These are phyloP conservation scores for Uloborus plumipes DNA, from an alignment of 2,888 invertebrate species.

Conservation along the genomic window DNA sequence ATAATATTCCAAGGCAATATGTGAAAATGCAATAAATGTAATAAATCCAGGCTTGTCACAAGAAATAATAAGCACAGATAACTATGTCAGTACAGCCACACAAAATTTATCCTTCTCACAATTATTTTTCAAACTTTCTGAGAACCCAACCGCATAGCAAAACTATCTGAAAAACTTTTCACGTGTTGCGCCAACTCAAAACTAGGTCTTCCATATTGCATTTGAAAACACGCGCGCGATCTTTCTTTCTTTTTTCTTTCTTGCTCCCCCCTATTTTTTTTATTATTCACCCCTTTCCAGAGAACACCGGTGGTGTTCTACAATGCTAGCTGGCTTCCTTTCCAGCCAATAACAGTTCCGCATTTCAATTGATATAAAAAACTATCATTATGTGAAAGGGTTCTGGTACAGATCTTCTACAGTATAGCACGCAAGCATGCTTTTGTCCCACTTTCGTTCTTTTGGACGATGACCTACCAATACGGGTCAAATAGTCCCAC, in stretches of 20 bases:
- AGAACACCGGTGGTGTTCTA: constrained; percentile 32
- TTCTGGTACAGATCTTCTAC: constrained; percentile 25
- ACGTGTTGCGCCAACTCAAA: constrained; percentile 40
- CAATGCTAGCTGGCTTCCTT: constrained; percentile 46
- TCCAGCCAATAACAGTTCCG: constrained; percentile 39
- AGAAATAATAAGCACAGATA: not conserved
- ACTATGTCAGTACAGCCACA: not conserved
- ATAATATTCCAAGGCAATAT: not conserved
- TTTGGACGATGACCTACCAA: constrained; percentile 53
- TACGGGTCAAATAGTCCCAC: constrained; percentile 54
- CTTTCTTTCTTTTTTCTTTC: not conserved
- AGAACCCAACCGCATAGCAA: not conserved
- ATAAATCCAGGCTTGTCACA: not conserved
- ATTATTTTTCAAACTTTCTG: not conserved
- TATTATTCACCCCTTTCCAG: constrained; percentile 21
- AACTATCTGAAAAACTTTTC: constrained; percentile 27
- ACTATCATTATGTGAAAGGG: constrained; percentile 7
- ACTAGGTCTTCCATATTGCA: no score
- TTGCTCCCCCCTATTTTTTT: constrained; percentile 6
- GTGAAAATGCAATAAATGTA: not conserved
- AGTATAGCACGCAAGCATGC: constrained; percentile 21
- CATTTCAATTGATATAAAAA: constrained; percentile 23
- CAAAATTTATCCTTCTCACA: not conserved
- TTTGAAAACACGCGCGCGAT: constrained; percentile 17
- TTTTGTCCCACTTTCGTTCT: constrained; percentile 51